phyloP scores from a whole-genome alignment of 2,797 vertebrate species.

The Poeciliopsis gracilis region DNA sequence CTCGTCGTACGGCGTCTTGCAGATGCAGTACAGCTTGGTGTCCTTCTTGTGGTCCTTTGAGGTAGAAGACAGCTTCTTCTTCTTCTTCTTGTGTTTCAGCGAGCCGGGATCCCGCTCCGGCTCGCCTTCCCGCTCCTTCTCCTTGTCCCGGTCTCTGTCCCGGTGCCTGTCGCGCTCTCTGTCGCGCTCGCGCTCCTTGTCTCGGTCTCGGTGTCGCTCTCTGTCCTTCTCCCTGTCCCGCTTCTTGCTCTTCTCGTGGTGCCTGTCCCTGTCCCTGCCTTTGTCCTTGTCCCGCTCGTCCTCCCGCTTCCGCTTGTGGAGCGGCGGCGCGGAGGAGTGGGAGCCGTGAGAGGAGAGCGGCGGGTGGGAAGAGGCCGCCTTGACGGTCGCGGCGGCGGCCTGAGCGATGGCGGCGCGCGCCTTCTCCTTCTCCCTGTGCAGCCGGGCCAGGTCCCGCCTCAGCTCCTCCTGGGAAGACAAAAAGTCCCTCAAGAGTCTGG shows the following conservation, averaged over 20 bases:
- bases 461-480: slow-evolving; percentile 88
- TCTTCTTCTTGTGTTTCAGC: slow-evolving; percentile 96
- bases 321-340: slow-evolving; percentile 67
- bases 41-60: slow-evolving; percentile 98
- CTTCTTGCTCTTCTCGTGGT: slow-evolving; percentile 29
- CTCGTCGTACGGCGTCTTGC: slow-evolving; percentile 97
- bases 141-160: slow-evolving; percentile 42
- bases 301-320: slow-evolving; percentile 86
- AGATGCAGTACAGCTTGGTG: slow-evolving; percentile 98
- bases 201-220: slow-evolving; percentile 62
- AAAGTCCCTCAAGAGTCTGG: not conserved
- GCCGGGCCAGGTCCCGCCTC: slow-evolving; percentile 88
- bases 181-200: slow-evolving; percentile 66
- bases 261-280: slow-evolving; percentile 75
- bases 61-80: slow-evolving; percentile 97
- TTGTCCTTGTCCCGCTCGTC: slow-evolving; percentile 78
- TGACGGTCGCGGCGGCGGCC: slow-evolving; percentile 70
- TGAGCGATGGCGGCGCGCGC: slow-evolving; percentile 84
- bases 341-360: slow-evolving; percentile 63
- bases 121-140: slow-evolving; percentile 51
- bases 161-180: slow-evolving; percentile 64
- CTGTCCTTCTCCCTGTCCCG: slow-evolving; percentile 63
- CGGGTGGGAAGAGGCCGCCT: slow-evolving; percentile 57
- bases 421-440: slow-evolving; percentile 92
- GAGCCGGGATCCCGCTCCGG: slow-evolving; percentile 68